Base-by-base conservation (phyloP, 2,888 invertebrate genomes). In the Deilephila porcellus region DNA sequence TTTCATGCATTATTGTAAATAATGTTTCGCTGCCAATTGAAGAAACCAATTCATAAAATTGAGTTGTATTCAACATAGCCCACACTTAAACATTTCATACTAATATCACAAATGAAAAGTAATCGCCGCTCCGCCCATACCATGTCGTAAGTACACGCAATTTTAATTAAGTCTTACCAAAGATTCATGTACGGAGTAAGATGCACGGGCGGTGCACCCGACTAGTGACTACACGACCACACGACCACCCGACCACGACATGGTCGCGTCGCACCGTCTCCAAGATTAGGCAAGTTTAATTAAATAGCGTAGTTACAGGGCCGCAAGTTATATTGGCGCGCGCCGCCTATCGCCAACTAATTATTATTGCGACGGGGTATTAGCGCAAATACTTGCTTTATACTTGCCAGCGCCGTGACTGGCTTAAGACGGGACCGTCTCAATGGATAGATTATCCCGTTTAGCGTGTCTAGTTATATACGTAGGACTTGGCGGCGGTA, bases 231-330 rank as follows among this genome's bases (percentile, higher is more conserved):
- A 14, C 11, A 11, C 45, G 45, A 45, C 45, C 25, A 25, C 45
- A 11, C 45, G 45, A 37, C 37, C 37, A 19, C 53, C 17, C 53
- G 19, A 56, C 56, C 56, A 56, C 56, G 6, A n/a, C 56, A n/a
- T n/a, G 56, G 56, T n/a, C 56, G 56, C 52, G 7, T 60, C 34
- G 63, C 64, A 20, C 32, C 60, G 45, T 20, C 14, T n/a, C 37
- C 34, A 52, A 60, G 60, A 71, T 71, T 71, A 71, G 60, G 6
- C 60, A 71, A 71, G 60, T 71, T 71, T 71, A 71, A 71, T 71
- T 71, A 71, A 71, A 71, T 60, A 60, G 45, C 60, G 37, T 60
- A 71, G 37, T 71, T 71, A 37, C 32, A 56, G 56, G 37, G 34
- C 59, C 60, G 60, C 37, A 60, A 71, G 60, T 71, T 71, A 60